Base-by-base conservation (phyloP, 2,888 invertebrate species). In the Drosophila macrospina region DNA sequence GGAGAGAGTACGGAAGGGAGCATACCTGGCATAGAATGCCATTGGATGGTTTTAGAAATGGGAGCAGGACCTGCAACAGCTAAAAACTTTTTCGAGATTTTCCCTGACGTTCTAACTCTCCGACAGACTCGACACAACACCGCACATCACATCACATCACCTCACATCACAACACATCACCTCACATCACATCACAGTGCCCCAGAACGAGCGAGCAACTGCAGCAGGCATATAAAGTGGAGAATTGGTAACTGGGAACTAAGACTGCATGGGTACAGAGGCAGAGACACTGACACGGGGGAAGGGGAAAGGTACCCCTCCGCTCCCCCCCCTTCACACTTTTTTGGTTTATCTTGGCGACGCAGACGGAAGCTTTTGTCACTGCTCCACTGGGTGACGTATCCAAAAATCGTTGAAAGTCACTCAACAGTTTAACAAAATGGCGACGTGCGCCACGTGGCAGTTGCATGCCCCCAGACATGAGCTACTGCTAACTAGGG, bases 381-480 rank as follows among this genome's bases (percentile, higher is more conserved):
- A 68, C 64, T 69, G 80, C 65, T 61, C 57, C 69, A 47, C 65
- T 50, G 65, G 42, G 41, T 70, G 81, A 63, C 64, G 77, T 75
- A 72, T 77, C 30, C 89, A 69, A 88, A 83, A 88, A 83, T 77
- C 85, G 87, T 86, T 88, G 78, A 73, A 80, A 83, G 69, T 83
- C 88, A 79, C 86, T 88, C 88, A 83, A 86, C 86, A 86, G 84
- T 76, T 88, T 78, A 81, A 59, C 81, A 78, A 63, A 84, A 78
- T 65, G 76, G 63, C 66, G 44, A 39, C 67, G 54, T 47, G 47
- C 51, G 65, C 55, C 61, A 56, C 57, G 59, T 64, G 72, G 41
- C 48, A 45, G 56, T 56, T 56, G 45, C 36, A 56, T 15, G 37
- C 41, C 28, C 39, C 28, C 37, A 51, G 51, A 51, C 51, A 30